phyloP scores from a whole-genome alignment of 2,113 vertebrate species.

The Tragelaphus buxtoni region DNA sequence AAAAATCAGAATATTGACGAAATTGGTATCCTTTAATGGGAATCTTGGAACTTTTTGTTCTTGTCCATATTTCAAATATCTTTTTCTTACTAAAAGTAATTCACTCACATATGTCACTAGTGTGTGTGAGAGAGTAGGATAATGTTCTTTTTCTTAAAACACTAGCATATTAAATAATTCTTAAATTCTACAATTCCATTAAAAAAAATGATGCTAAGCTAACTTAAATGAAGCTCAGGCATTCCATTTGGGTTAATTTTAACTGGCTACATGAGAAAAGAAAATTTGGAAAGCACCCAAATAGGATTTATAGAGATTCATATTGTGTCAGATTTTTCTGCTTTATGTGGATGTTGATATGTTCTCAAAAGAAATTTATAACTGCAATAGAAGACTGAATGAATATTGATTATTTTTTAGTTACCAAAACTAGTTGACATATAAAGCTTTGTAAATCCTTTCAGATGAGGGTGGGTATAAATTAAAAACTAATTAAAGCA shows the following conservation, averaged over 20 bases:
- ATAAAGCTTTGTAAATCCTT: slow-evolving; percentile 60
- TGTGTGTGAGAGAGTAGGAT: background rate
- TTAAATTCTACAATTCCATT: background rate
- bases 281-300: background rate
- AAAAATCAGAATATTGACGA: background rate
- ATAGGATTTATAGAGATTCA: slow-evolving; percentile 24
- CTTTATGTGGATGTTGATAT: slow-evolving; percentile 30
- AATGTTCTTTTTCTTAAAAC: background rate
- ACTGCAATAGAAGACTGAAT: slow-evolving; percentile 48
- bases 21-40: background rate
- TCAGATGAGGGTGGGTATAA: slow-evolving; percentile 41
- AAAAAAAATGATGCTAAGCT: background rate
- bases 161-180: background rate
- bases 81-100: background rate
- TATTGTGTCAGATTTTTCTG: slow-evolving; percentile 26
- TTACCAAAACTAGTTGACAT: slow-evolving; percentile 60
- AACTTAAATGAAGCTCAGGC: background rate
- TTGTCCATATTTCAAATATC: background rate
- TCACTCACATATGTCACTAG: background rate
- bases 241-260: background rate
- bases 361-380: slow-evolving; percentile 63
- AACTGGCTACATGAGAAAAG: background rate
- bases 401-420: slow-evolving; percentile 69
- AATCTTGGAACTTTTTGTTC: background rate
- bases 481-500: slow-evolving; percentile 64